These are phyloP conservation scores for Drosophila equinoxialis DNA, from an alignment of 1,140 invertebrate genomes.

Conservation along the genomic window DNA sequence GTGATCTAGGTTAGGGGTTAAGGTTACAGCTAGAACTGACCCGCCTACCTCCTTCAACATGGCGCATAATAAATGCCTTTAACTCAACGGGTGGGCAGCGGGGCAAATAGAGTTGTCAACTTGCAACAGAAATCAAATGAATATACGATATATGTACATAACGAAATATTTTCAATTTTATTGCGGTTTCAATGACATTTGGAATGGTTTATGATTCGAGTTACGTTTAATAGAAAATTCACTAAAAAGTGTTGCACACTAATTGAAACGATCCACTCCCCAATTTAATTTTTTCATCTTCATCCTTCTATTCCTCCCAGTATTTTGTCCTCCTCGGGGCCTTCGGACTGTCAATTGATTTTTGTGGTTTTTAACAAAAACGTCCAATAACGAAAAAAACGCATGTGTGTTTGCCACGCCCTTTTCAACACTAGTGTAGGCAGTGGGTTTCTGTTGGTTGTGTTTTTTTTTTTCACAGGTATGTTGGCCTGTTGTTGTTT, in stretches of 20 bases:
- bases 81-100: constrained; percentile 36
- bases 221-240: constrained; percentile 66
- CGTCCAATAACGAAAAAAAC: constrained; percentile 54
- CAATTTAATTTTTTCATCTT: not conserved
- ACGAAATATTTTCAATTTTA: constrained; percentile 29
- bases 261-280: constrained; percentile 40
- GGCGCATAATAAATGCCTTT: constrained; percentile 58
- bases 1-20: constrained; percentile 52
- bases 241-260: constrained; percentile 60
- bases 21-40: not conserved
- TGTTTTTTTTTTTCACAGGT: constrained; percentile 9
- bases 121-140: constrained; percentile 16
- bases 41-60: constrained; percentile 11
- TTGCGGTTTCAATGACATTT: constrained; percentile 30
- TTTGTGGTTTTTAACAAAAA: constrained; percentile 75
- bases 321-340: constrained; percentile 15
- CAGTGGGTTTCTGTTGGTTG: constrained; percentile 49
- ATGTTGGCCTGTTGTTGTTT: constrained; percentile 2
- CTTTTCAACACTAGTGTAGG: constrained; percentile 60
- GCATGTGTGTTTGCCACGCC: constrained; percentile 52
- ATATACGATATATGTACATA: constrained; percentile 8
- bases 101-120: constrained; percentile 68
- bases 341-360: constrained; percentile 79
- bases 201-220: constrained; percentile 64
- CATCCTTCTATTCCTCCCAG: not conserved